Base-by-base conservation (phyloP, 2,797 vertebrate species). In the Anolis apletophallus region DNA sequence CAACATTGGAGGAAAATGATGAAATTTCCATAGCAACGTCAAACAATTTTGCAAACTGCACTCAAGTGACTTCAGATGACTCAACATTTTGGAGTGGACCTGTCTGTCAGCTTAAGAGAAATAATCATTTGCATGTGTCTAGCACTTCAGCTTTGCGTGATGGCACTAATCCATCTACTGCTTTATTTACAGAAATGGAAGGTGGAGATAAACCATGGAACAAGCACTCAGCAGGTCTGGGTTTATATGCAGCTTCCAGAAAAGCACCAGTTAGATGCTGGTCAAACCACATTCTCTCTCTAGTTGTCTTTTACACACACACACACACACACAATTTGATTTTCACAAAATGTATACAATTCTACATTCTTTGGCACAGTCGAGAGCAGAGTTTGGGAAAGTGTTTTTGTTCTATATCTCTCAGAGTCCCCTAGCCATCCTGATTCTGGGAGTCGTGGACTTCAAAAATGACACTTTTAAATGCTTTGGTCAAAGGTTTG, bases 21-120 rank as follows among this genome's bases (percentile, higher is more conserved):
- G 79, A 36, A 2, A 21, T 90, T 89, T 88, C 52, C 82, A 84
- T 61, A 52, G 85, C 2, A 1, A 26, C 34, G 29, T 17, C 75
- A 74, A 26, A 12, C 57, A 90, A 34, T 74, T 80, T 34, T 0
- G 34, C 59, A 81, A 34, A 1, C 13, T 61, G 32, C 75, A 32
- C 77, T 71, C 86, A 55, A 85, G 78, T 2, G 46, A 76, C 71
- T 57, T 77, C 68, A 82, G 69, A 32, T 4, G 87, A 86, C 54
- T 71, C 83, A 77, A 36, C 21, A 26, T 0, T 16, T 59, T 69
- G 40, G 76, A 72, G 59, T 4, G 19, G 59, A 68, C 12, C 69
- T 5, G 4, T 36, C 71, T 61, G 34, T 57, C 74, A 75, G 87
- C 52, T 85, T 34, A 50, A 61, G 83, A 23, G 7, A 36, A 86